A percentile compares a stretch with the other conserved stretches of the same genome.
These are phyloP conservation scores for Andrena camellia DNA, from an alignment of 2,888 invertebrate genomes.

Conservation along the genomic window DNA sequence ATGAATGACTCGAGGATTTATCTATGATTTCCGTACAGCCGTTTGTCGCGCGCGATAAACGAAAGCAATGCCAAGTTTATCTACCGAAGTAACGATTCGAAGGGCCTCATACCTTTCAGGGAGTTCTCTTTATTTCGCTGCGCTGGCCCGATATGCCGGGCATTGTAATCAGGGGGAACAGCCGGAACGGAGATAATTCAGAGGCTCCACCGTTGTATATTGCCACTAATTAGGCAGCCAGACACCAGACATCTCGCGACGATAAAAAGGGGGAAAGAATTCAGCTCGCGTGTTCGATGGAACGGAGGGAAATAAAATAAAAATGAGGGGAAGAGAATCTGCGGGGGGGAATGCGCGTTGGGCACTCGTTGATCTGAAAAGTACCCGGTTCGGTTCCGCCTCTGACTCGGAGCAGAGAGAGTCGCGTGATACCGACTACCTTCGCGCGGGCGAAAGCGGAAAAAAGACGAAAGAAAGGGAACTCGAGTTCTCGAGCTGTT, in stretches of 20 bases:
- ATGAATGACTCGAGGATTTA: not conserved
- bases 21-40: not conserved
- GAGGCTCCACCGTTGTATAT: constrained; percentile 16
- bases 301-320: constrained; percentile 1
- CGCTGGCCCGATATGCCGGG: not conserved
- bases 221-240: constrained; percentile 42
- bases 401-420: constrained; percentile 22
- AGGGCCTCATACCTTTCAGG: not conserved
- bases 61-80: not conserved
- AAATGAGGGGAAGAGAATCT: constrained; percentile 18
- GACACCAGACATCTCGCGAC: constrained; percentile 45
- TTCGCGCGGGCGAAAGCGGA: constrained; percentile 13
- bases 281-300: constrained; percentile 45
- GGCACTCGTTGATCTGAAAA: constrained; percentile 54
- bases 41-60: not conserved
- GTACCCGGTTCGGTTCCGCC: constrained; percentile 48
- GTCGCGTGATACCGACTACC: constrained; percentile 57
- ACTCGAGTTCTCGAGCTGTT: constrained; percentile 59
- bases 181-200: not conserved
- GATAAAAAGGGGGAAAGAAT: constrained; percentile 49
- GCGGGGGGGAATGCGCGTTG: constrained; percentile 46
- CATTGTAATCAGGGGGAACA: not conserved
- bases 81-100: not conserved
- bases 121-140: not conserved
- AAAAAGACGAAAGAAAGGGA: constrained; percentile 15